Evolutionary conservation across 2,113 vertebrate genomes (phyloP), one percentile per base, ranked within the genome.

Genomic region (Sinocyclocheilus anophthalmus): DNA sequence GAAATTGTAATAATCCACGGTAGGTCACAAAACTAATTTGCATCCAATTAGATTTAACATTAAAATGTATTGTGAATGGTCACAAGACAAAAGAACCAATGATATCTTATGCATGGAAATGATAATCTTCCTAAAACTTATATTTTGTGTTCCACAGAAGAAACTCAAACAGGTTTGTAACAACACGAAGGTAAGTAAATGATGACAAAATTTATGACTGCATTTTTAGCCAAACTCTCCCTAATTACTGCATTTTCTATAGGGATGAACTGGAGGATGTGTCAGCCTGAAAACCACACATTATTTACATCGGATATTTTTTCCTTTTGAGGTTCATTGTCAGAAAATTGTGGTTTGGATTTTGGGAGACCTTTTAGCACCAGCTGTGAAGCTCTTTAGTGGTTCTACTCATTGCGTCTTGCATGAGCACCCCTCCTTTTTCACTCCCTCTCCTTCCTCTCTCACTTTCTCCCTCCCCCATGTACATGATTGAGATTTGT

Each of bases 401-500:
- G 69, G 82, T 73, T 84, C 10, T 50, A 30, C 30, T 70, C 42
- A 70, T 67, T 80, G 10, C 79, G 30, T 85, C 30, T 67, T 24
- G 7, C 9, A 24, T 57, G 39, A 20, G 48, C 59, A 55, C 63
- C 77, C 72, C 42, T 72, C n/a, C 14, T 69, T 73, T 83, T 57
- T 76, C 18, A 8, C 30, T 39, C 63, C 61, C 75, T 83, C 55
- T 61, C 20, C 16, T 12, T 53, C 4, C n/a, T 79, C 73, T 73
- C 37, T 84, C 84, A 88, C 90, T 89, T 87, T 90, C 87, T 83
- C 37, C 65, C 78, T 88, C 48, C 48, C 91, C 87, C 88, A 87
- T 91, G 90, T 94, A 92, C 93, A 92, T 94, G 94, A 94, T 94
- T 92, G 93, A 94, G 93, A 94, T 93, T 95, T 94, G 94, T 95